These are phyloP conservation scores for Tetragnatha versicolor DNA, from an alignment of 1,140 invertebrate genomes.

Conservation along the genomic window DNA sequence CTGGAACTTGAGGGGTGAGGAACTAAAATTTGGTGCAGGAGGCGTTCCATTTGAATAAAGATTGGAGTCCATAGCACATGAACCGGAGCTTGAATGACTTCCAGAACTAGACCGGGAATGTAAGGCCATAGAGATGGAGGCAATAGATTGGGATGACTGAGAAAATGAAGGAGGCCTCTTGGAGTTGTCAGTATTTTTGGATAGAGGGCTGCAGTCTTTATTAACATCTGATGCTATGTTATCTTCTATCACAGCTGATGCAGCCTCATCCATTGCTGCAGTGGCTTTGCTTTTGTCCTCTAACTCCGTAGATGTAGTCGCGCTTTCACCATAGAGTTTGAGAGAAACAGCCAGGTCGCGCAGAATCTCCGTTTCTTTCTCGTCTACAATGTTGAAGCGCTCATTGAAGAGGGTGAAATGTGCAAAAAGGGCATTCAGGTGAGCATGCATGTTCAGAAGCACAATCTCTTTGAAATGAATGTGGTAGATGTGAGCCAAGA, in stretches of 20 bases:
- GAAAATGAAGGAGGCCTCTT: constrained; percentile 51
- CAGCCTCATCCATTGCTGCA: constrained; percentile 30
- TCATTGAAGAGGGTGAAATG: constrained; percentile 90
- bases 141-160: constrained; percentile 46
- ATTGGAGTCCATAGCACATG: constrained; percentile 55
- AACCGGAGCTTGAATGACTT: constrained; percentile 47
- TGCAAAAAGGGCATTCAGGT: constrained; percentile 95
- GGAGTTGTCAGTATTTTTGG: constrained; percentile 43
- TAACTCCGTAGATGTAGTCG: constrained; percentile 20
- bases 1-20: constrained; percentile 55
- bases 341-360: constrained; percentile 69
- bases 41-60: constrained; percentile 47
- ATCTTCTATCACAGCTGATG: constrained; percentile 54
- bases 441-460: constrained; percentile 88
- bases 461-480: constrained; percentile 96
- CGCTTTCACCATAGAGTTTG: constrained; percentile 54
- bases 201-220: constrained; percentile 44
- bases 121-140: constrained; percentile 55
- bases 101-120: constrained; percentile 53
- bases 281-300: constrained; percentile 36
- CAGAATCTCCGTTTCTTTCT: constrained; percentile 94
- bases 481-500: constrained; percentile 97
- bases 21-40: constrained; percentile 45
- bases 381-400: constrained; percentile 87
- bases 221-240: constrained; percentile 41